Evolutionary conservation across 2,888 invertebrate species (phyloP).

Genomic region (Heliconius erato): DNA sequence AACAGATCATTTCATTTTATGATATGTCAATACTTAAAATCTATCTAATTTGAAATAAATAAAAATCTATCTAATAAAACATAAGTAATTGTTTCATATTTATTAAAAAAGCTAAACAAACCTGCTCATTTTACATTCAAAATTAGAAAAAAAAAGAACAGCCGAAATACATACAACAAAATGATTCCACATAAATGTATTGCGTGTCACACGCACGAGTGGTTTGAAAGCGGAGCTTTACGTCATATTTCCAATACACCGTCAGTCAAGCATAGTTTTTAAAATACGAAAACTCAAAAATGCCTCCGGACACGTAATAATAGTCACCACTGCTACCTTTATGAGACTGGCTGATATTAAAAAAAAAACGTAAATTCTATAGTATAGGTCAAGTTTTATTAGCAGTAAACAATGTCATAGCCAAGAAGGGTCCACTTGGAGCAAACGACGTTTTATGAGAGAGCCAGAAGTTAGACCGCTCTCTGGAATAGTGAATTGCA

Average conservation of each 20-base stretch:
- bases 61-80: neutral
- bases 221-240: neutral
- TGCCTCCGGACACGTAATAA: neutral
- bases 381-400: slow-evolving; percentile 5
- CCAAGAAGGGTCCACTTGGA: neutral
- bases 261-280: slow-evolving; percentile 20
- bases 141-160: neutral
- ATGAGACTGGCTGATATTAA: neutral
- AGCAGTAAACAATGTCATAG: neutral
- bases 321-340: neutral
- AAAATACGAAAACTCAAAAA: neutral
- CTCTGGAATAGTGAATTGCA: neutral
- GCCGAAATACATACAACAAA: neutral
- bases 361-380: neutral
- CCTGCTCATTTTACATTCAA: neutral
- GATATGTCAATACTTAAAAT: neutral
- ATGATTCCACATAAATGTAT: slow-evolving; percentile 21
- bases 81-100: neutral
- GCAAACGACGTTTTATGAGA: slow-evolving; percentile 17
- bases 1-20: neutral
- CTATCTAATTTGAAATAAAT: neutral
- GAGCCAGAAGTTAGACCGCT: slow-evolving; percentile 10
- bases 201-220: slow-evolving; percentile 16
- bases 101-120: neutral
- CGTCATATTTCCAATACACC: slow-evolving; percentile 5